Evolutionary conservation across 92 coral and sea anemone genomes (phyloP), one percentile per base, ranked within the genome.

Genomic region (Bergia sp.): DNA sequence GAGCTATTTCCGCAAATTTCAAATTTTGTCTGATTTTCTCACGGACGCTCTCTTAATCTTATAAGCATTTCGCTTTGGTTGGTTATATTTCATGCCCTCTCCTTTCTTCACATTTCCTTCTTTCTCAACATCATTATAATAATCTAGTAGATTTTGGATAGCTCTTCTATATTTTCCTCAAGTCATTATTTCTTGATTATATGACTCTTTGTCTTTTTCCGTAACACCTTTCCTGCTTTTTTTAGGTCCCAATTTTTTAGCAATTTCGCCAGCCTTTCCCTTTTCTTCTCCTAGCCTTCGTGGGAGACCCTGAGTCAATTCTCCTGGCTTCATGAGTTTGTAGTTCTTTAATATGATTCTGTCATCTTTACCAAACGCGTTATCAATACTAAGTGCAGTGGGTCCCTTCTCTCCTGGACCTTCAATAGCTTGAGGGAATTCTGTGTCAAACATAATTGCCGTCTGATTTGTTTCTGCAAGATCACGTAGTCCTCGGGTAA

Each of bases 41-140:
- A 66, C 73, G 73, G 73, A 20, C 73, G 3, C 73, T 16, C 73
- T 66, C 29, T 66, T n/a, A n/a, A 67, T 89, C 41, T 82, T 47
- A 67, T 80, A 45, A 5, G 86, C 89, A 50, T 81, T 82, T 66
- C 82, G 49, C 75, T 89, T 89, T 47, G 88, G 69, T 73, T 89
- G 88, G 79, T 50, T 89, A 40, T 88, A 88, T 53, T 3, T 53
- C 20, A 82, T 42, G 0, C 91, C 91, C 40, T 47, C 55, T 42
- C 91, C 91, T 61, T 64, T 64, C 20, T 7, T 7, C 13, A 12
- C 71, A 69, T 69, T 36, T 69, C 10, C 73, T 20, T 20, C 74
- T 36, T 21, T 64, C 71, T 64, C 20, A 7, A 64, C 13, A 69
- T 69, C 4, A 20, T 69, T 8, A 1, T 67, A 1, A 69, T 20